These are phyloP conservation scores for Agrilus biguttatus DNA, from an alignment of 2,888 invertebrate genomes.

Conservation along the genomic window DNA sequence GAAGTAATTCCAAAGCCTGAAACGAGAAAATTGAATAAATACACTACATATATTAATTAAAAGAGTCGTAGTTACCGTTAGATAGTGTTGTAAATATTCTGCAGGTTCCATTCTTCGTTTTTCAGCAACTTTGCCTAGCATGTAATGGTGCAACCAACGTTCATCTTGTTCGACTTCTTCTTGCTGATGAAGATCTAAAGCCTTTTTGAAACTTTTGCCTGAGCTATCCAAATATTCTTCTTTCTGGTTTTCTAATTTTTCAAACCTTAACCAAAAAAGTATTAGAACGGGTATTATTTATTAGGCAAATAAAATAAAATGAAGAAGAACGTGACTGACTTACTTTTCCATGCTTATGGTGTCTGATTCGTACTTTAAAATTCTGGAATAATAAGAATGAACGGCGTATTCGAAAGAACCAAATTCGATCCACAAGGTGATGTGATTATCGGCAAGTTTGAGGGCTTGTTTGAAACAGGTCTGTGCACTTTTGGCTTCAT, in stretches of 20 bases:
- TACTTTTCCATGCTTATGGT: constrained; percentile 55
- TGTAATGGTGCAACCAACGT: constrained; percentile 84
- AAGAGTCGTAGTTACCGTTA: constrained; percentile 35
- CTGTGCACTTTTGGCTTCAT: constrained; percentile 56
- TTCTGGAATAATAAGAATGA: constrained; percentile 78
- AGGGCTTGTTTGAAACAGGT: constrained; percentile 71
- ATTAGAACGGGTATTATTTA: not conserved
- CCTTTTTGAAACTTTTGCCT: constrained; percentile 60
- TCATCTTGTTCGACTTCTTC: constrained; percentile 56
- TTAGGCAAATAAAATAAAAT: not conserved
- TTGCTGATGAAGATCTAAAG: constrained; percentile 45
- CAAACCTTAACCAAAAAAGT: constrained; percentile 35
- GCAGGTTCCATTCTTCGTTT: constrained; percentile 64
- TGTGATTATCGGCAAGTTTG: constrained; percentile 56
- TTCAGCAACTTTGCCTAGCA: constrained; percentile 91
- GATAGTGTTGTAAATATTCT: constrained; percentile 65
- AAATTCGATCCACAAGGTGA: constrained; percentile 78
- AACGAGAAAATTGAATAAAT: constrained; percentile 13
- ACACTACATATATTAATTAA: not conserved
- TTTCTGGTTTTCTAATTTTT: constrained; percentile 59
- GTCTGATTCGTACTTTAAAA: constrained; percentile 68
- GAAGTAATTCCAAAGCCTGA: constrained; percentile 59
- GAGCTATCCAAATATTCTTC: constrained; percentile 68
- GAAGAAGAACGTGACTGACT: constrained; percentile 10
- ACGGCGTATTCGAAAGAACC: constrained; percentile 82